Percentiles rank a stretch among this genome's conserved stretches.
phyloP scores from a whole-genome alignment of 2,888 invertebrate species.

The Protodeltote pygarga region DNA sequence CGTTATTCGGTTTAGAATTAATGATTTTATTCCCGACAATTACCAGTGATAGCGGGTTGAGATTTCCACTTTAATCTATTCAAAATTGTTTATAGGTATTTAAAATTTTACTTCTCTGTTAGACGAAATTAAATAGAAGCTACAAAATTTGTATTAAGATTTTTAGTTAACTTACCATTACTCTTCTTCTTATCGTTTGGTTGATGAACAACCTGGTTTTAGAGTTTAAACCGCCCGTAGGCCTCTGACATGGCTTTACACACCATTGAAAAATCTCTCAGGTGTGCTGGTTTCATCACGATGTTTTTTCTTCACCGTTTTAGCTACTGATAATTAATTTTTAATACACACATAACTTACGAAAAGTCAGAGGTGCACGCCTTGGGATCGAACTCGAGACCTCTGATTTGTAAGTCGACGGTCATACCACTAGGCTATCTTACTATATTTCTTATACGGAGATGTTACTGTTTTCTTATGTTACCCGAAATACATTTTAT shows the following conservation, averaged over 20 bases:
- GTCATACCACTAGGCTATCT: too few relatives aligned
- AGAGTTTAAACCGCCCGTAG: too few relatives aligned
- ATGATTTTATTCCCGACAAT: constrained; percentile 84
- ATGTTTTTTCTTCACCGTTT: too few relatives aligned
- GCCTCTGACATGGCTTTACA: too few relatives aligned
- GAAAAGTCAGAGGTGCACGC: too few relatives aligned
- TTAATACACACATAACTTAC: too few relatives aligned
- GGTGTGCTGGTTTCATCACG: too few relatives aligned
- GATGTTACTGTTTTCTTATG: neutral
- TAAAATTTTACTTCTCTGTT: constrained; percentile 56
- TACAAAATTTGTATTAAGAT: neutral
- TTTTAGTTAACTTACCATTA: neutral
- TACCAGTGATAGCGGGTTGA: constrained; percentile 72
- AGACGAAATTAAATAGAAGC: constrained; percentile 11
- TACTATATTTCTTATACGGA: neutral
- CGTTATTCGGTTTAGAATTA: constrained; percentile 83
- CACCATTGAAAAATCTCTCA: too few relatives aligned
- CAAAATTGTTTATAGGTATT: constrained; percentile 65
- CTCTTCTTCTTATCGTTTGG: neutral
- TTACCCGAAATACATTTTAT: neutral
- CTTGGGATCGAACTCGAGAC: too few relatives aligned
- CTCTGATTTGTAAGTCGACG: too few relatives aligned
- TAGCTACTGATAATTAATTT: too few relatives aligned
- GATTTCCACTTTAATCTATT: constrained; percentile 63
- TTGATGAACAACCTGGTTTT: too few relatives aligned